Conservation (phyloP, 1,140 invertebrate genomes). For the Cardiocondyla obscurior region DNA sequence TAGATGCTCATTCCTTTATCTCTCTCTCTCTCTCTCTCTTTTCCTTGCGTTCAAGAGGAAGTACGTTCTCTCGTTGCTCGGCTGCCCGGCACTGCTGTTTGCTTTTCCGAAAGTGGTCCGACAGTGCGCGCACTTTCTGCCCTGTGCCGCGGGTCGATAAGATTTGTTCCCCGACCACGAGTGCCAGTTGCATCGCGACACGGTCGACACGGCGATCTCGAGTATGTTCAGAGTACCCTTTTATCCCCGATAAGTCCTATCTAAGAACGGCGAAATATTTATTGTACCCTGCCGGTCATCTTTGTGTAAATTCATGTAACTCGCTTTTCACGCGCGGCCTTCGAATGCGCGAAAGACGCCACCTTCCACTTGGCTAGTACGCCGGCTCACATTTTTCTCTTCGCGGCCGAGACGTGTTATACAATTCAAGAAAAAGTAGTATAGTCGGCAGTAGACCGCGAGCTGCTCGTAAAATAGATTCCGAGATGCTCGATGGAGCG, state of each 20-base stretch:
- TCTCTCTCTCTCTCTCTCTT: background rate
- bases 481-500: background rate
- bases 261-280: slow-evolving; percentile 53
- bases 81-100: slow-evolving; percentile 51
- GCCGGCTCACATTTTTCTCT: background rate
- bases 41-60: background rate
- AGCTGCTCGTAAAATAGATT: slow-evolving; percentile 11
- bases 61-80: background rate
- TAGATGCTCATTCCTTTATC: slow-evolving; percentile 30
- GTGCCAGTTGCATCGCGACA: slow-evolving; percentile 25
- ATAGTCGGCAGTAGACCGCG: background rate
- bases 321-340: background rate
- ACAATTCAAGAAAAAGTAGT: background rate
- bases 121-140: slow-evolving; percentile 23
- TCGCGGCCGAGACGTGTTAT: background rate
- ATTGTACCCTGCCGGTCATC: slow-evolving; percentile 4
- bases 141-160: slow-evolving; percentile 51
- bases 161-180: slow-evolving; percentile 36
- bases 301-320: slow-evolving; percentile 10
- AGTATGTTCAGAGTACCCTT: slow-evolving; percentile 38
- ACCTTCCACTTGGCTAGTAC: background rate
- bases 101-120: slow-evolving; percentile 64
- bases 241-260: slow-evolving; percentile 57
- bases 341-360: background rate
- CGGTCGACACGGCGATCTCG: background rate